Percentiles rank a stretch among this genome's conserved stretches.
phyloP scores from a whole-genome alignment of 2,113 vertebrate genomes.

The Aepyceros melampus region DNA sequence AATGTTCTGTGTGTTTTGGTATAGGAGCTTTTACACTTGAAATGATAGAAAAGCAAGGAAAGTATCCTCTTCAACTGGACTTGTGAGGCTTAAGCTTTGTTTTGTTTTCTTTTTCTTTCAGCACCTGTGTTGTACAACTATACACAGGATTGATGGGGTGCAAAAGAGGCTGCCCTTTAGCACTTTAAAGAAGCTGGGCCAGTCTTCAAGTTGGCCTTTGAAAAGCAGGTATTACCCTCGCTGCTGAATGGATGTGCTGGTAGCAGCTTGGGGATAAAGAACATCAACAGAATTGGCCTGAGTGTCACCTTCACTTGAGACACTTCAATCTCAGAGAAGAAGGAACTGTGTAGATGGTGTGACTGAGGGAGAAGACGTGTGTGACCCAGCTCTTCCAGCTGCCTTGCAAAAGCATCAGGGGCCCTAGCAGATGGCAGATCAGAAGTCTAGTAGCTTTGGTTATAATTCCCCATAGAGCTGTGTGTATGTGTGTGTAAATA shows the following conservation, averaged over 20 bases:
- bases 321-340: not conserved
- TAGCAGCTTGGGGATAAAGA: not conserved
- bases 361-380: not conserved
- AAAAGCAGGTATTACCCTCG: not conserved
- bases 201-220: not conserved
- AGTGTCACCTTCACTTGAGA: not conserved
- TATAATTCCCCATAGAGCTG: not conserved
- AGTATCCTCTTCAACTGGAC: conserved; percentile 4
- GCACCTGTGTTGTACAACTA: not conserved
- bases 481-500: not conserved
- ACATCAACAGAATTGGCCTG: not conserved
- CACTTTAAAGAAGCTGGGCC: not conserved
- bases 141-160: not conserved
- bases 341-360: not conserved
- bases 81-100: conserved; percentile 13
- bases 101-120: not conserved
- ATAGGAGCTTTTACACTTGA: conserved; percentile 39
- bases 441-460: not conserved
- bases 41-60: conserved; percentile 12
- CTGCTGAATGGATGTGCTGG: not conserved
- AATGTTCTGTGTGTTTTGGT: conserved; percentile 26
- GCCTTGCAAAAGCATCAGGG: not conserved
- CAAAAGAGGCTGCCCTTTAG: not conserved
- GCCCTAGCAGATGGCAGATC: not conserved
- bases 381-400: not conserved